Base-by-base conservation (phyloP, 2,888 invertebrate genomes). In the Drosophila austrosaltans region DNA sequence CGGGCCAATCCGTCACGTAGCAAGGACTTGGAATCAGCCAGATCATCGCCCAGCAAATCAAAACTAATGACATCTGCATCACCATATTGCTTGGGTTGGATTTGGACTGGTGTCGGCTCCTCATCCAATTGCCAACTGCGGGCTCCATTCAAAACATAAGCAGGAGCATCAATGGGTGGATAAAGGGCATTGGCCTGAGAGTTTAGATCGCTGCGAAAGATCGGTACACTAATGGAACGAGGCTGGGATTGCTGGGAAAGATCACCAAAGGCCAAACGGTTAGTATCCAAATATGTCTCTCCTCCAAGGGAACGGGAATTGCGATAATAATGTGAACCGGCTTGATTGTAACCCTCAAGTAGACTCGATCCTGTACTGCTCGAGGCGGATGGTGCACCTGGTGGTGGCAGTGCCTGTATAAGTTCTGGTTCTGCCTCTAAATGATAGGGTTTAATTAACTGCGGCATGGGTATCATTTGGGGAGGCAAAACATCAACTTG, bases 1-100 rank as follows among this genome's bases (percentile, higher is more conserved):
- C 96, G 95, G 87, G 96, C 96, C 70, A 90, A 53, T 61, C 93
- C 93, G 22, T 95, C 95, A 0, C 96, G 95, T 22, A 96, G 82
- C 54, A 96, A 92, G 6, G 83, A 82, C 93, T 94, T 86, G 93
- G 92, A 85, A 40, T 79, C 80, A 53, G 68, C 73, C 30, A 82
- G 59, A 7, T 72, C 78, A 64, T 86, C 89, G 69, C 79, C 76
- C 8, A 89, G 76, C 54, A 90, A 77, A 32, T 89, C 87, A 59
- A 91, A 82, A 56, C 88, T 90, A 0, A 91, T 72, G 39, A 89
- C 78, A 44, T 91, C 83, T 3, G 75, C 72, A 93, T 77, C 93
- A 81, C 75, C 91, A 42, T 82, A 66, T 3, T 82, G 76, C 64
- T 78, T 82, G 20, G 83, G 76, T 44, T 82, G 81, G 16, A 81